Percentiles rank a stretch among this genome's conserved stretches.
phyloP scores from a whole-genome alignment of 2,113 vertebrate genomes.

The Murina feae region DNA sequence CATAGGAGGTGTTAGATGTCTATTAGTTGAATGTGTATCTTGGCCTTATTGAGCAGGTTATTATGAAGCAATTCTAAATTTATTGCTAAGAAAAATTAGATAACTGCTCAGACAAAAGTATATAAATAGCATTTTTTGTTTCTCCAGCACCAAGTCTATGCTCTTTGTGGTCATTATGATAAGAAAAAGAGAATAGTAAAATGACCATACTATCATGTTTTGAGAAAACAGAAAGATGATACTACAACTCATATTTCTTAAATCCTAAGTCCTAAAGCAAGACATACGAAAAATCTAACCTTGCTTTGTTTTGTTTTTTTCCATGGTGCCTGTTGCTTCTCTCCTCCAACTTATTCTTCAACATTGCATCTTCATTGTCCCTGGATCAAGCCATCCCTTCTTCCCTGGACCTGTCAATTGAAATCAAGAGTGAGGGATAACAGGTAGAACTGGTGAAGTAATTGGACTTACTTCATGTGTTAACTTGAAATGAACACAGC shows the following conservation, averaged over 20 bases:
- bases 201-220: neutral
- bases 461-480: neutral
- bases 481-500: neutral
- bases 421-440: constrained; percentile 9
- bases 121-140: neutral
- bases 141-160: neutral
- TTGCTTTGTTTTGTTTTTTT: constrained; percentile 75
- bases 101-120: neutral
- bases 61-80: neutral
- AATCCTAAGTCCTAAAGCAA: neutral
- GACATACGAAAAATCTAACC: constrained; percentile 43
- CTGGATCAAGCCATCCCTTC: constrained; percentile 54
- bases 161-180: neutral
- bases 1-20: neutral
- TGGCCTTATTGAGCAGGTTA: neutral
- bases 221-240: neutral
- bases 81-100: constrained; percentile 17
- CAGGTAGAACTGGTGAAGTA: neutral
- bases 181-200: neutral
- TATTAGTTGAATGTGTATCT: neutral
- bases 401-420: constrained; percentile 52
- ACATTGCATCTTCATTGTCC: constrained; percentile 27
- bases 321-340: constrained; percentile 72
- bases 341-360: constrained; percentile 56
- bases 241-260: neutral